Evolutionary conservation across 2,113 vertebrate genomes (phyloP).

Genomic region (Egretta garzetta): DNA sequence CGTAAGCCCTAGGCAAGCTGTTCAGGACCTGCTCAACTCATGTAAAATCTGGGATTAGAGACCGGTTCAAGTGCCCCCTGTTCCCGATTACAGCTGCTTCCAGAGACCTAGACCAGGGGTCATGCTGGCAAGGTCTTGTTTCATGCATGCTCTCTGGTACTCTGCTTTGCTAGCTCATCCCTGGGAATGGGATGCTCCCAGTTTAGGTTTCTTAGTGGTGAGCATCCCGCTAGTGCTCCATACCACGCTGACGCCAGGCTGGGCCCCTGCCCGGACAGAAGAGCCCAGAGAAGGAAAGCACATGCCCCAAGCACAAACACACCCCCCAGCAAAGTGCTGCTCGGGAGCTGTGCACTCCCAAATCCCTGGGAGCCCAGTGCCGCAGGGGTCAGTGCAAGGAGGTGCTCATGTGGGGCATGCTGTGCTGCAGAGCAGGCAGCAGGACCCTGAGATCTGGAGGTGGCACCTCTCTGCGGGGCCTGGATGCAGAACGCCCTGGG

Average conservation of each 20-base stretch:
- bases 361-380: neutral
- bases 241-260: neutral
- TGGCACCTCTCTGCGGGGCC: rapidly evolving
- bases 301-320: too few relatives aligned
- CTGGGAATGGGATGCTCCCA: neutral
- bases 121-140: neutral
- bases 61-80: neutral
- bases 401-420: rapidly evolving
- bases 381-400: neutral
- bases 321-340: neutral
- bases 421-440: rapidly evolving
- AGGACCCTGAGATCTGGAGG: neutral
- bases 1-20: neutral
- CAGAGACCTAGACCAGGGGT: neutral
- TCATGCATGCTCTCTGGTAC: neutral
- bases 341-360: neutral
- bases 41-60: conserved; percentile 50
- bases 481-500: neutral
- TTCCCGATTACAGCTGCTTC: neutral
- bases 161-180: neutral
- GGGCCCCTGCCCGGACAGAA: neutral
- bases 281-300: neutral
- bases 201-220: neutral
- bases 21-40: conserved; percentile 13
- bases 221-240: neutral